Evolutionary conservation across 2,113 vertebrate genomes (phyloP).

Genomic region (Petaurus breviceps): DNA sequence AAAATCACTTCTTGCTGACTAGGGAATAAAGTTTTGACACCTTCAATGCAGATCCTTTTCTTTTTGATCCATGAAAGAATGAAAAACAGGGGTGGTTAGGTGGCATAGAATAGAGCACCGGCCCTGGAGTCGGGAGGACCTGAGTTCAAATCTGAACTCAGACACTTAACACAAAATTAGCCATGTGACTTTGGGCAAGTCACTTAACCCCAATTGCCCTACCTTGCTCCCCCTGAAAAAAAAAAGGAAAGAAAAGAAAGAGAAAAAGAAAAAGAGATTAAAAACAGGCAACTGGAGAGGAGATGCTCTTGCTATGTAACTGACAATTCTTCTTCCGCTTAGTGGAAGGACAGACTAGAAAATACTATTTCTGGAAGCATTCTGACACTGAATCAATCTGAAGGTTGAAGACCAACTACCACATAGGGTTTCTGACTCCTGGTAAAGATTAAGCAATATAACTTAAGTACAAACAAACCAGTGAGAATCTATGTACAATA

Average conservation of each 20-base stretch:
- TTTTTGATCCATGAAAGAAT: background rate
- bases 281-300: background rate
- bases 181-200: no score
- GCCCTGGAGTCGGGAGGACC: no score
- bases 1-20: background rate
- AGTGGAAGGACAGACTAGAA: background rate
- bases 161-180: no score
- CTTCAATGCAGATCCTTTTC: background rate
- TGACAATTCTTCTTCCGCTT: background rate
- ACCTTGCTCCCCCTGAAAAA: no score
- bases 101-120: no score
- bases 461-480: background rate
- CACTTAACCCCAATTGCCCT: no score
- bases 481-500: background rate
- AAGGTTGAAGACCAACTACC: background rate
- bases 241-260: background rate
- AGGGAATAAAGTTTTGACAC: background rate
- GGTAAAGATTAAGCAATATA: background rate
- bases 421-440: background rate
- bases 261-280: background rate
- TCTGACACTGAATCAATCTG: background rate
- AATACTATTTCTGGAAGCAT: background rate
- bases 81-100: background rate
- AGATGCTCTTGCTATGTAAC: background rate
- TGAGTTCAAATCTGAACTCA: no score